Base-by-base conservation (phyloP, 2,888 invertebrate species). In the Polyommatus icarus region DNA sequence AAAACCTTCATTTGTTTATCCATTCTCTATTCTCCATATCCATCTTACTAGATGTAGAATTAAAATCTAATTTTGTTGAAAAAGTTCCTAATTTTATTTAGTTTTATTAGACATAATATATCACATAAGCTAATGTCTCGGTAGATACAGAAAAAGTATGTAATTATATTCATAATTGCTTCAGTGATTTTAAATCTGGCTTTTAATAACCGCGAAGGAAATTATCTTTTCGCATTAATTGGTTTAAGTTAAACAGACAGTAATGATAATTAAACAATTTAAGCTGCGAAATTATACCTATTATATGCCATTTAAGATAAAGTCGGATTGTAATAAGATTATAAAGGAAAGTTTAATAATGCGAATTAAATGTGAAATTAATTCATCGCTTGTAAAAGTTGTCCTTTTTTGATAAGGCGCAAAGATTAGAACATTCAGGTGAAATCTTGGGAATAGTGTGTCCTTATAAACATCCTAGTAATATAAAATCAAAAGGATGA, bases 211-310 rank as follows among this genome's bases (percentile, higher is more conserved):
- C 20, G 72, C 36, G 20, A 72, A 72, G 12, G 24, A 72, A 72
- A 72, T 72, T 72, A 72, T 40, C 72, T 72, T 72, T 36, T 72
- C 72, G 72, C 40, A 72, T 72, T 72, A 72, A 72, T 72, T 72
- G 40, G 40, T 40, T 40, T 40, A 72, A 72, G n/a, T 72, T 20
- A 72, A 72, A 40, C 72, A 72, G 71, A 72, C 71, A 72, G 18
- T 40, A 72, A 40, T 72, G 72, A 72, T 72, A 72, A 72, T 40
- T 40, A 72, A 72, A 72, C 40, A 72, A 72, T 40, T 40, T 40
- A 40, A 40, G 72, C 72, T 24, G 72, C 72, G 40, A 72, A 72
- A 72, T 72, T 72, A 72, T 72, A 72, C 72, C 40, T 40, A 72
- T 72, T 72, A 20, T 67, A 67, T 40, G 72, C 20, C 40, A 20